phyloP scores from a whole-genome alignment of 2,888 invertebrate species.

The Eupithecia exiguata region DNA sequence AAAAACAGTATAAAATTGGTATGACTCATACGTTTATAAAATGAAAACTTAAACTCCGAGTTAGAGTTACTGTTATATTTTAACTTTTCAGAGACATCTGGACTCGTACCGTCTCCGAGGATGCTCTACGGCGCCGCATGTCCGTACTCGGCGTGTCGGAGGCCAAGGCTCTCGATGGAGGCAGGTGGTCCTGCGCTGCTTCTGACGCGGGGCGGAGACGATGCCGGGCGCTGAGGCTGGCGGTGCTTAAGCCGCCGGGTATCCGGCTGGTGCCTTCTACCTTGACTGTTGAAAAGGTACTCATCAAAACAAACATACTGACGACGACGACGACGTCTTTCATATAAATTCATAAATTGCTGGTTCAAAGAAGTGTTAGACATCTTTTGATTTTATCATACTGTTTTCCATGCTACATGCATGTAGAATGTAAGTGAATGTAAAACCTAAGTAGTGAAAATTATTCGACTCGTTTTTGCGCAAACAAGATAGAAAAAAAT shows the following conservation, averaged over 20 bases:
- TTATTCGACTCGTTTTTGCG: too few species aligned
- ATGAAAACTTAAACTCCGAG: background rate
- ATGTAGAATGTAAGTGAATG: too few species aligned
- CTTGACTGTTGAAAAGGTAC: slow-evolving; percentile 87
- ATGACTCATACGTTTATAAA: background rate
- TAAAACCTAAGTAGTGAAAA: too few species aligned
- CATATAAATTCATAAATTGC: background rate
- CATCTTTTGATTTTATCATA: too few species aligned
- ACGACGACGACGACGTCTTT: background rate
- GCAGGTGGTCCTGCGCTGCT: slow-evolving; percentile 91
- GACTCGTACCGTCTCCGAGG: slow-evolving; percentile 85
- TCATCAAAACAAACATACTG: background rate
- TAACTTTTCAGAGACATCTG: slow-evolving; percentile 85
- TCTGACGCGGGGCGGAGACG: slow-evolving; percentile 87
- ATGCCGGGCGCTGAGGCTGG: slow-evolving; percentile 86
- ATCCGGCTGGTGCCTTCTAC: slow-evolving; percentile 88
- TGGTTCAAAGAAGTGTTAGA: too few species aligned
- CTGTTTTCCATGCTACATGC: too few species aligned
- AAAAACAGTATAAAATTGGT: background rate
- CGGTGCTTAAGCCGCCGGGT: slow-evolving; percentile 85
- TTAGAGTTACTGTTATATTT: background rate
- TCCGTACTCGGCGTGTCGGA: slow-evolving; percentile 89
- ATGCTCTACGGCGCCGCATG: slow-evolving; percentile 80
- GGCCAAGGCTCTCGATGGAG: slow-evolving; percentile 88
- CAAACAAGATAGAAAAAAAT: too few species aligned